Base-by-base conservation (phyloP, 2,888 invertebrate genomes). In the Ornithoptera alexandrae region DNA sequence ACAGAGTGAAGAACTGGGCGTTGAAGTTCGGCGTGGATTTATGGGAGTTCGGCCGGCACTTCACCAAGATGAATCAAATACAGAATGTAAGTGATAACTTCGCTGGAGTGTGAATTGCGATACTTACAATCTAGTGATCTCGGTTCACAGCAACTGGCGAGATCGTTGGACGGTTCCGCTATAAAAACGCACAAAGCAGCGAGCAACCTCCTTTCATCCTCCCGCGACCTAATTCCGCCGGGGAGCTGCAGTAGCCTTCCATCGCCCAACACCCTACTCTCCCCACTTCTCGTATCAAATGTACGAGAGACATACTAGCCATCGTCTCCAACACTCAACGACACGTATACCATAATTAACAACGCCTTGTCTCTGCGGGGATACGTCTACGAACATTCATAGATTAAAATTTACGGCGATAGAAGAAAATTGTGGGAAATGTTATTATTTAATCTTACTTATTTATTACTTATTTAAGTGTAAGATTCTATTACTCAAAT, bases 1-100 rank as follows among this genome's bases (percentile, higher is more conserved):
- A 71, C 94, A 97, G 97, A 94, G 97, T 97, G 76, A 96, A 96
- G 88, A 97, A 97, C 87, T 97, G 97, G 97, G 97, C 97, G 75
- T 90, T 97, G 74, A 96, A 97, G 91, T 97, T 97, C 84, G 97
- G 97, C 78, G 97, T 97, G 75, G 97, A 97, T 90, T 93, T 97
- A 75, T 97, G 97, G 97, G 97, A 97, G 89, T 97, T 97, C 80
- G 97, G 97, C 73, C 94, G 95, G 82, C 96, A 97, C 88, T 96
- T 96, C 85, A 97, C 97, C 22, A 96, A 97, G 93, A 97, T 97
- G 96, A 96, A 95, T 83, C 97, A 97, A 86, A 95, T 97, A 82
- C 96, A 97, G 93, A 95, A 94, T 92, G 97, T 97, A 93, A 96
- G 96, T 95, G 81, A 80, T 78, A 78, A 78, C 78, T 79, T 77